Evolutionary conservation across 2,797 vertebrate species (phyloP).

Genomic region (Myiotriccus ornatus): DNA sequence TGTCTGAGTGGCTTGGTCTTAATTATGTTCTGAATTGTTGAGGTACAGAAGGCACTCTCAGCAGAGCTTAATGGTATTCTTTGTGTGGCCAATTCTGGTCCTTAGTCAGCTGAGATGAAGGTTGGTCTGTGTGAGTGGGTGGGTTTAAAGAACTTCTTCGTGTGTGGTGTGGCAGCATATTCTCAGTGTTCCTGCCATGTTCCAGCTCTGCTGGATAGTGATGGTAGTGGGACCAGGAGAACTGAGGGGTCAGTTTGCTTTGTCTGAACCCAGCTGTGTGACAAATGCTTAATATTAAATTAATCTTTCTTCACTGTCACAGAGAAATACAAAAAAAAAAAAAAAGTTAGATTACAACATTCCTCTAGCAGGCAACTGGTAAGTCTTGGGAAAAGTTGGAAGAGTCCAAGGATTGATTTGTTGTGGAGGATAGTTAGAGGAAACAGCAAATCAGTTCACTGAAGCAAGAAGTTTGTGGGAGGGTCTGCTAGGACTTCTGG

Average conservation of each 20-base stretch:
- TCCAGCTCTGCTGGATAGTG: neutral
- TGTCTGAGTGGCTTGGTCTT: neutral
- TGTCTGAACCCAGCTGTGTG: neutral
- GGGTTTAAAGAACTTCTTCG: neutral
- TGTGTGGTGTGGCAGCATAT: rapidly evolving
- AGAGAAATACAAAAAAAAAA: neutral
- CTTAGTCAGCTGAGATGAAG: neutral
- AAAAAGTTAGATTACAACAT: neutral
- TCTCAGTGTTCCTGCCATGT: rapidly evolving
- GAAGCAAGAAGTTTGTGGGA: slow-evolving; percentile 23
- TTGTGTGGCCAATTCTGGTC: rapidly evolving
- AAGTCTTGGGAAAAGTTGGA: neutral
- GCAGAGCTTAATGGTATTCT: neutral
- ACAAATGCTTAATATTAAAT: neutral
- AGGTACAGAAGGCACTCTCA: neutral
- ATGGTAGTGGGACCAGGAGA: neutral
- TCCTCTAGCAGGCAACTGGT: neutral
- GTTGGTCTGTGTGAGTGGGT: neutral
- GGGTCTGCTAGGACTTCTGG: neutral
- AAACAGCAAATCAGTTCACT: slow-evolving; percentile 38
- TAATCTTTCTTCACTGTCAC: neutral
- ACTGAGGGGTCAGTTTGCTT: neutral
- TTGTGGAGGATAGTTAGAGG: slow-evolving; percentile 1
- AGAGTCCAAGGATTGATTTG: slow-evolving; percentile 34
- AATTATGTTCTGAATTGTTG: neutral